Evolutionary conservation across 2,113 vertebrate genomes (phyloP), one percentile per base, ranked within the genome.

Genomic region (Petroica traversi): DNA sequence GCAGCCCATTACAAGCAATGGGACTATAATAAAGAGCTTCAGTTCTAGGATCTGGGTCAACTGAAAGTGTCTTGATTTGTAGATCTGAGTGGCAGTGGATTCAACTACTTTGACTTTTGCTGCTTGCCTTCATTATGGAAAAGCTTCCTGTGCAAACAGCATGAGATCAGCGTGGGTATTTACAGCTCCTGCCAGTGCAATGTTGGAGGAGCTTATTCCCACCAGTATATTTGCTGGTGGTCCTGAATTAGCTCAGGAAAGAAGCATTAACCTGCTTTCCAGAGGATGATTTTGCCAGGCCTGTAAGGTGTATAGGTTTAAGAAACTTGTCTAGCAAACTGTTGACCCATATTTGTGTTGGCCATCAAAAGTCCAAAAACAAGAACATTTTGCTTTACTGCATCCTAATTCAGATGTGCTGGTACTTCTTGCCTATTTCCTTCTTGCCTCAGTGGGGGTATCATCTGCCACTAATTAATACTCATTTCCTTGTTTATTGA

Each of bases 31-130:
- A 17, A 49, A 71, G 12, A 66, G 11, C 28, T 88, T 59, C 15
- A 9, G 17, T 62, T 24, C 19, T 59, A 48, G 48, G 18, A 52
- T 16, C 5, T 48, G 33, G 14, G 10, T 68, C 24, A 41, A 2
- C 54, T 28, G 16, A 36, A 17, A 0, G 0, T 43, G 6, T 41
- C 13, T 36, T 73, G n/a, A 7, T 73, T 51, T 51, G 16, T 64
- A 61, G 45, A 22, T 64, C 31, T 77, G 41, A 34, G 38, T 57
- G 20, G 31, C 58, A 61, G 23, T 43, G 36, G 19, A 51, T 3
- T 58, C 23, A 45, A 1, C 33, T 77, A 8, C 38, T 87, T 69
- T 38, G 25, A 15, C 29, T 76, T n/a, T 19, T 51, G 43, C 51
- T 77, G 34, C 51, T 81, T 66, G 34, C 29, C 28, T 61, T 68